Conservation (phyloP, 1,140 invertebrate genomes). For the Danaus melanippus region DNA sequence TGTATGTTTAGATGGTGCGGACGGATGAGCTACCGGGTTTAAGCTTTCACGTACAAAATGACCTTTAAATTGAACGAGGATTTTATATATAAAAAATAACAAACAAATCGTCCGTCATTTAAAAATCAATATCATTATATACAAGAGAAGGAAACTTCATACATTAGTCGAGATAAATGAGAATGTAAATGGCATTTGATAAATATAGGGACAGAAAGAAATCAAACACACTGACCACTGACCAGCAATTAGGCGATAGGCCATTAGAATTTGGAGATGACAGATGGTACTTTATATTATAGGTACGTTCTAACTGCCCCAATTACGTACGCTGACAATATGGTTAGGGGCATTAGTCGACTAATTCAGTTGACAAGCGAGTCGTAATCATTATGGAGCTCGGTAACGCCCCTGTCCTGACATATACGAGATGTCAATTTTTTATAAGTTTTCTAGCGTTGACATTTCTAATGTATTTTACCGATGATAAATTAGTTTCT, state of each 20-base stretch:
- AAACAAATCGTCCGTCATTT: too few species aligned
- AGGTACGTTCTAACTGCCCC: slow-evolving; percentile 19
- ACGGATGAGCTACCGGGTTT: slow-evolving; percentile 47
- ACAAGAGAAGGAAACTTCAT: too few species aligned
- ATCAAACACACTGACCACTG: too few species aligned
- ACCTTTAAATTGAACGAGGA: slow-evolving; percentile 14
- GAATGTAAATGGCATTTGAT: too few species aligned
- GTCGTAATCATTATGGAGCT: slow-evolving; percentile 30
- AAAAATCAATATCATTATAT: too few species aligned
- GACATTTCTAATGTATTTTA: slow-evolving; percentile 3
- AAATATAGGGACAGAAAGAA: too few species aligned
- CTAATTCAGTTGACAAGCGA: slow-evolving; percentile 37
- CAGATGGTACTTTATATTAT: slow-evolving; percentile 18
- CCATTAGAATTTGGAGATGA: slow-evolving; percentile 4
- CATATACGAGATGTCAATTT: too few species aligned
- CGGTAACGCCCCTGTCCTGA: slow-evolving; percentile 15
- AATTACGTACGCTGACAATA: slow-evolving; percentile 35
- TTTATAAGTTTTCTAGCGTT: slow-evolving; percentile 8
- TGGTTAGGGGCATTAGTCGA: slow-evolving; percentile 33
- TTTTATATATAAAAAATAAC: too few species aligned
- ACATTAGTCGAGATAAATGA: too few species aligned
- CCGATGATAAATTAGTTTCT: slow-evolving; percentile 1
- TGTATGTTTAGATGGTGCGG: slow-evolving; percentile 34
- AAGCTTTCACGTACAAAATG: slow-evolving; percentile 41
- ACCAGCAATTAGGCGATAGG: too few species aligned